These are phyloP conservation scores for Sarcophaga carnaria DNA, from an alignment of 2,888 invertebrate genomes.

Conservation along the genomic window DNA sequence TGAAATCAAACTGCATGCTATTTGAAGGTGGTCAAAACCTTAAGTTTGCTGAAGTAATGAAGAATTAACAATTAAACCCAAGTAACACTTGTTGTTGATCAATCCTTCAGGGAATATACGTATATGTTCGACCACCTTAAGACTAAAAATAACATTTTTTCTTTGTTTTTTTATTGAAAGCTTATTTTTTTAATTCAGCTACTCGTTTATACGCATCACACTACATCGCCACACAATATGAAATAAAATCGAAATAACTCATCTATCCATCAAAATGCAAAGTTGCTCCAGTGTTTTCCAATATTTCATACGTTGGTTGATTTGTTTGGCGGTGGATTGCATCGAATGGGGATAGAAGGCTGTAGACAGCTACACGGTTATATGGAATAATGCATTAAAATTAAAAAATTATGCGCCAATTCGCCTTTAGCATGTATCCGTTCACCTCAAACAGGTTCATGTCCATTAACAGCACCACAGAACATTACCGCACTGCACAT, in stretches of 20 bases:
- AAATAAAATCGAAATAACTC: slow-evolving; percentile 50
- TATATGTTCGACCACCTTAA: slow-evolving; percentile 52
- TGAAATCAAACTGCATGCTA: background rate
- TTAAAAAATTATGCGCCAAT: slow-evolving; percentile 71
- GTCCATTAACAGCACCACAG: too few relatives aligned
- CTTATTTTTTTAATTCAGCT: slow-evolving; percentile 1
- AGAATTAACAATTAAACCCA: slow-evolving; percentile 52
- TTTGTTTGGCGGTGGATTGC: slow-evolving; percentile 29
- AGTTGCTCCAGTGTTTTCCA: background rate
- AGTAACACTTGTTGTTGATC: slow-evolving; percentile 55
- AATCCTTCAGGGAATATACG: slow-evolving; percentile 12
- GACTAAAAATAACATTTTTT: slow-evolving; percentile 59
- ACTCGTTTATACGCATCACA: slow-evolving; percentile 16
- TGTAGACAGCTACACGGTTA: slow-evolving; percentile 11
- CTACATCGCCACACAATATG: background rate
- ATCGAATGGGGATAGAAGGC: background rate
- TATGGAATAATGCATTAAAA: slow-evolving; percentile 57
- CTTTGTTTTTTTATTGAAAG: slow-evolving; percentile 36
- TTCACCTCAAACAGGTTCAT: slow-evolving; percentile 44
- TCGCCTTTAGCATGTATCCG: slow-evolving; percentile 53
- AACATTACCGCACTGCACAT: slow-evolving; percentile 1
- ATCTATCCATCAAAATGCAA: slow-evolving; percentile 61
- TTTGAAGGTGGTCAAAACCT: slow-evolving; percentile 46
- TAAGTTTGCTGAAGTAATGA: slow-evolving; percentile 20
- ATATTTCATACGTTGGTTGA: slow-evolving; percentile 6